Conservation (phyloP, 1,140 invertebrate genomes). For the Druon quercuslanigerum region DNA sequence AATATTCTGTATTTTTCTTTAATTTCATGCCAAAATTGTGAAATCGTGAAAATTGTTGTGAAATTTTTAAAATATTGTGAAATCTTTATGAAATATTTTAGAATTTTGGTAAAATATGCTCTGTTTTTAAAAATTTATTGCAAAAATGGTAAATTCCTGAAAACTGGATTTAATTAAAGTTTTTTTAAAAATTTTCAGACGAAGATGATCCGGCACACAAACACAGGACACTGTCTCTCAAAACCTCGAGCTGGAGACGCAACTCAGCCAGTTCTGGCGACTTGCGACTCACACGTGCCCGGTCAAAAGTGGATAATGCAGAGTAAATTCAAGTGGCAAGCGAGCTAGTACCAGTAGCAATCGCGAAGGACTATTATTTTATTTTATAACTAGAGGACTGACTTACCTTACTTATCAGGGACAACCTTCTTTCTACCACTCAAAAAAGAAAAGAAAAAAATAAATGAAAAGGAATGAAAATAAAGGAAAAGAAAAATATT, state of each 20-base stretch:
- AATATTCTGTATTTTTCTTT: no score
- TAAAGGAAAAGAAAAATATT: neutral
- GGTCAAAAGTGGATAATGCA: conserved; percentile 97
- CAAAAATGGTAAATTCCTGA: no score
- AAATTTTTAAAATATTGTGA: no score
- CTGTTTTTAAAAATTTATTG: no score
- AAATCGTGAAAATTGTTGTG: no score
- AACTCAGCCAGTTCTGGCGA: conserved; percentile 83
- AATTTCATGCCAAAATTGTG: no score
- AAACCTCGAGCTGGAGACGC: conserved; percentile 81
- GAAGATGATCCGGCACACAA: conserved; percentile 91
- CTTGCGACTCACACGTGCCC: conserved; percentile 81
- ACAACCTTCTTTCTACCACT: neutral
- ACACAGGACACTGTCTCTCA: conserved; percentile 93
- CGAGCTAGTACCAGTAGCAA: conserved; percentile 74
- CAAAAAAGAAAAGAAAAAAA: neutral
- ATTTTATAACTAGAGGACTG: conserved; percentile 52
- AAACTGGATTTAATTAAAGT: neutral
- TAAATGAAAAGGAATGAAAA: no score
- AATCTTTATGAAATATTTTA: no score
- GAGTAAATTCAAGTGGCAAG: conserved; percentile 96
- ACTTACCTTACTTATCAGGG: conserved; percentile 39
- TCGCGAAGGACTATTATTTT: conserved; percentile 39
- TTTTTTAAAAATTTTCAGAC: conserved; percentile 78
- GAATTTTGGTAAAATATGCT: no score